Evolutionary conservation across 1,140 invertebrate species (phyloP), one percentile per base, ranked within the genome.

Genomic region (Zophobas atratus): DNA sequence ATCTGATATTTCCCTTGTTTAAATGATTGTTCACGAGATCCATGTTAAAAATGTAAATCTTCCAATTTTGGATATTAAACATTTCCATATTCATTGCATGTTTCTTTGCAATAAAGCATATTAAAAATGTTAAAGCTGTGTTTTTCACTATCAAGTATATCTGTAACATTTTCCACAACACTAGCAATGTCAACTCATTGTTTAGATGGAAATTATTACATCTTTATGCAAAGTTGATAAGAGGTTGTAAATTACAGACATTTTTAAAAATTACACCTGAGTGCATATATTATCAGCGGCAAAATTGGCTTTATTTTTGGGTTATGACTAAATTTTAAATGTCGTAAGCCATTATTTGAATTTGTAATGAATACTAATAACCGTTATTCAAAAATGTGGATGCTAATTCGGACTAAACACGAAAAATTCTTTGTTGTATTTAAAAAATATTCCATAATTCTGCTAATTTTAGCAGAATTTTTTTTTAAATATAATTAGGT

Each of bases 181-280:
- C 8, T 8, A 46, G 43, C 43, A 8, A 8, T 46, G 55, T 33
- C 55, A 57, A 38, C 56, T 55, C 35, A 60, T 60, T 60, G 56
- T 60, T 60, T 6, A 60, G 36, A 20, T 53, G 49, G 3, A 32
- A 60, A 35, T 60, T 60, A 60, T 60, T 35, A n/a, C 34, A 39
- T 20, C 20, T 60, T 60, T 60, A 60, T 60, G 56, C 56, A 60
- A 60, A 60, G 34, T 60, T 36, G 8, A 35, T 60, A 4, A 60
- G 56, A 39, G 35, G 6, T 35, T 60, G 38, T 60, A 60, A 60
- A 60, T 60, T 60, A 38, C 56, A 20, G n/a, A 60, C 56, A 57
- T 60, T 60, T 60, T 60, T 39, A 60, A 35, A 60, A 6, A 6
- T 60, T 20, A 60, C 56, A 38, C 56, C 36, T 60, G n/a, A 56